Percentiles rank a stretch among this genome's conserved stretches.
Conservation (phyloP, 1,140 invertebrate species). For the Nixonia krombeini region DNA sequence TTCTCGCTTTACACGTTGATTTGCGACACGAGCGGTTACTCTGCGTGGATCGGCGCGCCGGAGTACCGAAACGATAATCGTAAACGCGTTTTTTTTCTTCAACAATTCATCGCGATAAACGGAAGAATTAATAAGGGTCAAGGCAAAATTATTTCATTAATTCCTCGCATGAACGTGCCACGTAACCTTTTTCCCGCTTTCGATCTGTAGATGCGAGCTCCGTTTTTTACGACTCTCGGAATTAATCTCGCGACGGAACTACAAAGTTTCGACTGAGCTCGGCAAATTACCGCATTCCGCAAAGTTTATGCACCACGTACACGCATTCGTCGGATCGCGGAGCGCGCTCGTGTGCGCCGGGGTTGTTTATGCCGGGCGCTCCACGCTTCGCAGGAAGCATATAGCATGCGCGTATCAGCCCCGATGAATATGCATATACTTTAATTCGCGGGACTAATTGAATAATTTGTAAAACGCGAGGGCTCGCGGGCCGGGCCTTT, state of each 20-base stretch:
- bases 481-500: constrained; percentile 34
- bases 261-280: constrained; percentile 44
- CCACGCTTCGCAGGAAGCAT: constrained; percentile 57
- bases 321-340: constrained; percentile 61
- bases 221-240: constrained; percentile 10
- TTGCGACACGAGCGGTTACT: no score
- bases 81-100: no score
- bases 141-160: no score
- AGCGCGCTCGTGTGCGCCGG: constrained; percentile 55
- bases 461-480: constrained; percentile 72
- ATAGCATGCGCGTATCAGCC: constrained; percentile 62
- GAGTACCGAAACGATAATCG: no score
- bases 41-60: no score
- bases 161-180: no score
- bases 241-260: constrained; percentile 39
- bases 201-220: no score
- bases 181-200: no score
- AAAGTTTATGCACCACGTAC: constrained; percentile 46
- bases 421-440: constrained; percentile 72
- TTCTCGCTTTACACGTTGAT: no score
- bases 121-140: no score
- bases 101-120: no score
- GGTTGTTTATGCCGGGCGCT: constrained; percentile 66
- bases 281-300: constrained; percentile 47
- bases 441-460: constrained; percentile 73